Evolutionary conservation across 2,888 invertebrate species (phyloP), one percentile per base, ranked within the genome.

Genomic region (Sialis lutaria): DNA sequence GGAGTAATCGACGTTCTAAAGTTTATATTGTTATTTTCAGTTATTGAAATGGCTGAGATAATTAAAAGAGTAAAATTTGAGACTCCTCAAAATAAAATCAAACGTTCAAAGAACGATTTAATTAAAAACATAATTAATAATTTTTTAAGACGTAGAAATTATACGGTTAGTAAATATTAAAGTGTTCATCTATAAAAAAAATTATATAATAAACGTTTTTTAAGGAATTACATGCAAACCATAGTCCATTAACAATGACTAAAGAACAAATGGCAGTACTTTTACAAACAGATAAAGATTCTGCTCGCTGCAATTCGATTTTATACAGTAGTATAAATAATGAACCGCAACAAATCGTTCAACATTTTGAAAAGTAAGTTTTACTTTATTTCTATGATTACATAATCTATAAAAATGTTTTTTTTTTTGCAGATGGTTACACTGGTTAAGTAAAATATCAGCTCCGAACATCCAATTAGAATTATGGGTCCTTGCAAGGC

Each of bases 301-400:
- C 81, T 9, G 79, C 82, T 56, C 70, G 79, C 44, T 73, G 79
- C 8, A 86, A 87, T 64, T 82, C 83, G 8, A 80, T 86, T 54
- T 69, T 81, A 40, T 85, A 79, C 61, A 84, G 82, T 52, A 82
- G 82, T 56, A 79, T 82, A 53, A 81, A 78, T 54, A 82, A 79
- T 58, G 85, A 86, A 60, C 77, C 79, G 40, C 68, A 72, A 30
- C 76, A 79, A 53, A 80, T 83, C 48, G 85, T 86, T 58, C 73
- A 77, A 51, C 82, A 84, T 54, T 86, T 83, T 57, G 70, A 73
- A 33, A 81, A 77, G 75, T 81, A 69, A 60, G 53, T 63, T 12
- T 30, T 12, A 22, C 13, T 12, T 12, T 44, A 34, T 6, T 10
- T 44, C 6, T 33, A 12, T 33, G 2, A 6, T 5, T 31, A 10